A percentile compares a stretch with the other conserved stretches of the same genome.
These are phyloP conservation scores for Apamea monoglypha DNA, from an alignment of 2,888 invertebrate genomes.

Conservation along the genomic window DNA sequence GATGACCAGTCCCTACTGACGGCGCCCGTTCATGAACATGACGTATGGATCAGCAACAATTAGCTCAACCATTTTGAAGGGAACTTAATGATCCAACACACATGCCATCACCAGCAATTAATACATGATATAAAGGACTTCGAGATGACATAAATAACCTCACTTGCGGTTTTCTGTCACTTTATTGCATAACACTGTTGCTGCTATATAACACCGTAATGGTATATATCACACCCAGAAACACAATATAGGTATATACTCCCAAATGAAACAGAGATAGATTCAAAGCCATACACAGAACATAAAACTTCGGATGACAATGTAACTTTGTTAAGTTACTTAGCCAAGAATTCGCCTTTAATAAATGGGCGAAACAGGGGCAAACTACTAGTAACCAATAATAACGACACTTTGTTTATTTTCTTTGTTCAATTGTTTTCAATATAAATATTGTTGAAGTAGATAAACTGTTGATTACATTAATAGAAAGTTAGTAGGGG, in stretches of 20 bases:
- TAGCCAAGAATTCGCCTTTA: slow-evolving; percentile 7
- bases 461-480: slow-evolving; percentile 19
- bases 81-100: no score
- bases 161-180: background rate
- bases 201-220: background rate
- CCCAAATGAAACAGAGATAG: background rate
- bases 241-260: background rate
- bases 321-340: slow-evolving; percentile 17
- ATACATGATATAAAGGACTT: background rate
- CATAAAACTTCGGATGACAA: slow-evolving; percentile 17
- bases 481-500: slow-evolving; percentile 10
- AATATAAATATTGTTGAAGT: slow-evolving; percentile 38
- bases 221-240: background rate
- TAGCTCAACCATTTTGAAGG: no score
- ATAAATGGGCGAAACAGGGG: slow-evolving; percentile 11
- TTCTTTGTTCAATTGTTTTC: slow-evolving; percentile 25
- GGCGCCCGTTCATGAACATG: no score
- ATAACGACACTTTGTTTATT: slow-evolving; percentile 27
- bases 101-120: no score
- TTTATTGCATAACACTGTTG: no score
- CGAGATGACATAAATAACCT: background rate
- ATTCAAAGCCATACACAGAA: background rate
- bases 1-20: no score
- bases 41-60: no score
- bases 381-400: slow-evolving; percentile 25